Base-by-base conservation (phyloP, 23 tunicate genomes). In the Corella eumyota region DNA sequence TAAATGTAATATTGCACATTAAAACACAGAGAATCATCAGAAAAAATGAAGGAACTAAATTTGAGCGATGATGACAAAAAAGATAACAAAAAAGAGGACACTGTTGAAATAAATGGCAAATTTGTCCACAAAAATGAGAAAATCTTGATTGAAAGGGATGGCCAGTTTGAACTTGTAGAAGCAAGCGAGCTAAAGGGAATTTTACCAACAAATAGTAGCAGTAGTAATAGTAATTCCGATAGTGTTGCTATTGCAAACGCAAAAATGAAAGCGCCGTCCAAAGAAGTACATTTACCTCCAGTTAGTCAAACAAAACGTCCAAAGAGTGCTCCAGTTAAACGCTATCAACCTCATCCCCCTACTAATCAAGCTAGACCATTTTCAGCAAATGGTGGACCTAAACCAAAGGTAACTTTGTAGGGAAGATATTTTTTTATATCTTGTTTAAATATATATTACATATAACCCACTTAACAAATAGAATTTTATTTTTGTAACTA, bases 61-160 rank as follows among this genome's bases (percentile, higher is more conserved):
- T n/a, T n/a, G n/a, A n/a, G n/a, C n/a, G n/a, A n/a, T n/a, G 59
- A 47, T 1, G 26, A 49, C 25, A 17, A 32, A 24, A 17, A 22
- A 40, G 27, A 19, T 3, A 30, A 27, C 23, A 32, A 36, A 9
- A 20, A 20, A n/a, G 64, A 33, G 3, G 78, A 57, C 17, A 77
- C 78, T 0, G 78, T 85, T 15, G 74, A 69, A 46, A 85, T 85
- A 58, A 85, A 79, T 50, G 95, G 95, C 25, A 85, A 85, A 32
- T 38, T 61, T 22, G 36, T 85, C 31, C 60, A 58, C 0, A 71
- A 66, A 51, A 75, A 85, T 40, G 95, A 85, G 55, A 88, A 88
- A 63, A 52, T 88, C 25, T 69, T 88, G 44, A 79, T 88, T 21
- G 96, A 88, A 62, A 60, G 79, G 32, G 96, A 72, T 40, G 96